Evolutionary conservation across 2,888 invertebrate genomes (phyloP), one percentile per base, ranked within the genome.

Genomic region (Microdon myrmicae): DNA sequence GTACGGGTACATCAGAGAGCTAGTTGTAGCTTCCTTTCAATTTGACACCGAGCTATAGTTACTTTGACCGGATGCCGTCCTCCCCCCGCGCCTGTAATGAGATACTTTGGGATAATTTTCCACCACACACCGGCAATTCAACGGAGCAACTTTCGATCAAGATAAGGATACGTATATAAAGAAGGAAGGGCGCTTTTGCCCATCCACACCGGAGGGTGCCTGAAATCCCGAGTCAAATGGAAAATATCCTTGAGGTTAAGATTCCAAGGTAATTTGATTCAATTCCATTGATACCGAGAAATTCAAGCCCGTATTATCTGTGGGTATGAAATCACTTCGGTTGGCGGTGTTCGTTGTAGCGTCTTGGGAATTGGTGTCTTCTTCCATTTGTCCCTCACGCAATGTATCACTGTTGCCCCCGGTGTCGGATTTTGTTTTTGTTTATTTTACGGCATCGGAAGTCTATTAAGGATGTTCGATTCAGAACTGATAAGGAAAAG

Each of bases 211-310:
- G 67, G 66, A 32, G 59, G 31, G 61, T 58, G 60, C 69, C 67
- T 68, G 68, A 68, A 72, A 72, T 71, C 73, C 54, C 70, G 39
- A 54, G 44, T 53, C 48, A 68, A 69, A 69, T 70, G 70, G 71
- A 75, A 76, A 76, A 77, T 73, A 75, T 74, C 76, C 74, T 77
- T 73, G 75, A 77, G 77, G 78, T 75, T 76, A 74, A 77, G 79
- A 78, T 78, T 74, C 74, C 73, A 79, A 76, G 76, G 79, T 76
- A 79, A 78, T 79, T 78, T 79, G 78, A 78, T 78, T 78, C 79
- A 78, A 79, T 78, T 79, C 73, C 74, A 72, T 67, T 73, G 79
- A 78, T 78, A 78, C 64, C 68, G 34, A 53, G 64, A 47, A 64
- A 64, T 53, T 64, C 64, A 53, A 58, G 58, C 58, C 58, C 43